Conservation (phyloP, 2,888 invertebrate genomes). For the Pomacea canaliculata region DNA sequence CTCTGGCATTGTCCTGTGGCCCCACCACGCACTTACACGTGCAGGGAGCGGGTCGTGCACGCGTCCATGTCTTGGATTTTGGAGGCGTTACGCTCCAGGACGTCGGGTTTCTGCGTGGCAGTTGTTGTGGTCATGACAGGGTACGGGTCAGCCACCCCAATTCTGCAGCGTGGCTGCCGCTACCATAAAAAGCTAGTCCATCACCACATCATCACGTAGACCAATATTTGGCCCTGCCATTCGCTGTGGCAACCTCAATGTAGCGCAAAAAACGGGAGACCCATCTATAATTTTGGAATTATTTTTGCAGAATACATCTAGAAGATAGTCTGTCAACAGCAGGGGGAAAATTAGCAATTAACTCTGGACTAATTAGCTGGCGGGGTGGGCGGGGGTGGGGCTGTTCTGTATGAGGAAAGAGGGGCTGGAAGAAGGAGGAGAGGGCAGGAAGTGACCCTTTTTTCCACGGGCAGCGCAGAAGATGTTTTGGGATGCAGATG, state of each 20-base stretch:
- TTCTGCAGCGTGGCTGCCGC: neutral
- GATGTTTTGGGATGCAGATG: constrained; percentile 19
- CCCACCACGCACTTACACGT: too few relatives aligned
- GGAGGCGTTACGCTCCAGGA: too few relatives aligned
- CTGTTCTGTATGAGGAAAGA: neutral
- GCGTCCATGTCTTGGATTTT: too few relatives aligned
- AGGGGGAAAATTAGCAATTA: constrained; percentile 6
- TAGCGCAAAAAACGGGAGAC: neutral
- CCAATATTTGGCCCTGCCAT: constrained; percentile 8
- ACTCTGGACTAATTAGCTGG: constrained; percentile 6
- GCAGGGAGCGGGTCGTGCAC: too few relatives aligned
- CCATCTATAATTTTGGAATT: constrained; percentile 19
- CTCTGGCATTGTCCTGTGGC: too few relatives aligned
- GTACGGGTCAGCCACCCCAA: constrained; percentile 12
- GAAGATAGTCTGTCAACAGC: neutral
- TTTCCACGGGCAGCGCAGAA: neutral
- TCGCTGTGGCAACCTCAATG: neutral
- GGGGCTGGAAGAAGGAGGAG: neutral
- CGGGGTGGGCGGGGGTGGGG: neutral
- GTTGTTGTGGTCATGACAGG: constrained; percentile 9
- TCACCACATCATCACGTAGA: constrained; percentile 1
- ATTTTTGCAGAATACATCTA: constrained; percentile 7
- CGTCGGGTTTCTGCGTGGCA: neutral
- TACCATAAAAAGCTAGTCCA: constrained; percentile 3
- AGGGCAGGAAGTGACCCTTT: neutral